A percentile compares a stretch with the other conserved stretches of the same genome.
Evolutionary conservation across 2,888 invertebrate genomes (phyloP).

Genomic region (Perizoma affinitatum): DNA sequence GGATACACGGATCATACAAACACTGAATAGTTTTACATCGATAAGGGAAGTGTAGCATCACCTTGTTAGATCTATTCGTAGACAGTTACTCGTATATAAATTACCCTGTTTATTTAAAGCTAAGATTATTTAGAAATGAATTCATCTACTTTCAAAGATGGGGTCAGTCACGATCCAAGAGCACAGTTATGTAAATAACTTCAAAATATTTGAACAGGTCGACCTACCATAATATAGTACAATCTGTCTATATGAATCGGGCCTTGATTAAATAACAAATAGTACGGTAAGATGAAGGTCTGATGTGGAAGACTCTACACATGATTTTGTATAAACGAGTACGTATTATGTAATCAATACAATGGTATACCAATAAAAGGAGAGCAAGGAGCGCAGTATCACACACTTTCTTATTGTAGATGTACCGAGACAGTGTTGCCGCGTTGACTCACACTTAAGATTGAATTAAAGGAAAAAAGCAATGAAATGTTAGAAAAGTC

Average conservation of each 20-base stretch:
- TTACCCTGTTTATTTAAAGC: background rate
- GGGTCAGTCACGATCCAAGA: slow-evolving; percentile 27
- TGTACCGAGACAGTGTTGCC: too few species aligned
- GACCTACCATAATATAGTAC: slow-evolving; percentile 25
- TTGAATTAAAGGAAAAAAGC: too few species aligned
- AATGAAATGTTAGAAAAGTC: too few species aligned
- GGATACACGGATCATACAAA: too few species aligned
- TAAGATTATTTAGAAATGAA: slow-evolving; percentile 11
- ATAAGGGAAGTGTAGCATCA: too few species aligned
- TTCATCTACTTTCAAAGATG: slow-evolving; percentile 26
- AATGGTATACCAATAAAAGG: background rate
- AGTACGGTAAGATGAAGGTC: slow-evolving; percentile 3
- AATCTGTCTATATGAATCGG: slow-evolving; percentile 29
- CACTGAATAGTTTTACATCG: too few species aligned
- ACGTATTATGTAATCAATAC: slow-evolving; percentile 7
- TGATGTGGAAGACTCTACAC: background rate
- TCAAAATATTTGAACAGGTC: slow-evolving; percentile 37
- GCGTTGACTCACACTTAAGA: too few species aligned
- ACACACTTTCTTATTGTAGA: too few species aligned
- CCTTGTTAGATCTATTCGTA: too few species aligned
- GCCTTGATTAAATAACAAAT: slow-evolving; percentile 37
- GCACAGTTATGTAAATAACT: slow-evolving; percentile 35
- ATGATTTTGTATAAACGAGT: background rate
- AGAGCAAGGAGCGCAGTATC: background rate
- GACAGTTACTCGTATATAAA: too few species aligned